Evolutionary conservation across 2,113 vertebrate species (phyloP), one percentile per base, ranked within the genome.

Genomic region (Ageneiosus marmoratus): DNA sequence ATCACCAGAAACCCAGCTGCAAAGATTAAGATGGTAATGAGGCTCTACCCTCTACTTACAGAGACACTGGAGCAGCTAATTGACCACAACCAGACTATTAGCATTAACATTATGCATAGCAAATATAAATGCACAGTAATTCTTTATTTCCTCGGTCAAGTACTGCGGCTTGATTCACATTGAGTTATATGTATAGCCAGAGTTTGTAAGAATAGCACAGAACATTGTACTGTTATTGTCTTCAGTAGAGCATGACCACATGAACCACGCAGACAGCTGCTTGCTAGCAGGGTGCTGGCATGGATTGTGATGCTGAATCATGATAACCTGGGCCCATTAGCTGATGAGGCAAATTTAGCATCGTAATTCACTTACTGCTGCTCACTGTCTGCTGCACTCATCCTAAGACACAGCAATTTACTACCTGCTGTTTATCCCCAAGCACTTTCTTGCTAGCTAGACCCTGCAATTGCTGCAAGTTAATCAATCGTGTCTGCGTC

Each of bases 391-490:
- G 56, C 29, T 80, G 7, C 80, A 29, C 46, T 80, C 44, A 69
- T 74, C 74, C 72, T 41, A 73, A 77, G 56, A 29, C 74, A 84
- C n/a, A 58, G 44, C 77, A 63, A 85, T 85, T 85, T 74, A 85
- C 60, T 34, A 24, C 55, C 79, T 65, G 56, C 77, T 82, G 74
- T 84, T 58, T 79, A 63, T 82, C 65, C 77, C 63, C 46, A 58
- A 76, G 29, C 22, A 73, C 62, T 82, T 67, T 50, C 51, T 76
- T 84, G 50, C 32, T 50, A 78, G 46, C 80, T 53, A 34, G 29
- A 74, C 41, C 53, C 62, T 53, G 41, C 46, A 27, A 53, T 24
- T 37, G 22, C 70, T 50, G 22, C 20, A 32, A 75, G 67, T 81
- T 50, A 82, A 82, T 82, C 20, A 74, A 62, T 62, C 24, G 51